Conservation (phyloP, 2,797 vertebrate species). For the Heliangelus exortis region DNA sequence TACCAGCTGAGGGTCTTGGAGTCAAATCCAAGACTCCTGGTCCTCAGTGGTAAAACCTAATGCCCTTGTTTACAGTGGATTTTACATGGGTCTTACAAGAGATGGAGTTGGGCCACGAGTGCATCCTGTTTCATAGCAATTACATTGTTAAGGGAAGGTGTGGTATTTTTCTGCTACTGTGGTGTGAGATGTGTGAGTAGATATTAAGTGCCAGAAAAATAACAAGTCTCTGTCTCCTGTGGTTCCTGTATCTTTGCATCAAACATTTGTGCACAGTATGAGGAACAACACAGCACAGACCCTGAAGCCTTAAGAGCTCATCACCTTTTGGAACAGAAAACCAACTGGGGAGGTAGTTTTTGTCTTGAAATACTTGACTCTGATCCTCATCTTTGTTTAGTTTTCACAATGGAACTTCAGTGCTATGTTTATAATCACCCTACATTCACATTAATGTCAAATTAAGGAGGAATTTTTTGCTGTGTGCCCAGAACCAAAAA, state of each 20-base stretch:
- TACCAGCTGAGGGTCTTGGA: neutral
- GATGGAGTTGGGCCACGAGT: neutral
- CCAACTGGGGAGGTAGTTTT: neutral
- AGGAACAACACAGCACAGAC: neutral
- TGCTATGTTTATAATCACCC: neutral
- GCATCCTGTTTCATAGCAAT: neutral
- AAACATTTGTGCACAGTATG: neutral
- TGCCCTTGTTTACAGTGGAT: neutral
- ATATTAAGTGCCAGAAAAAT: neutral
- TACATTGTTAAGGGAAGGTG: neutral
- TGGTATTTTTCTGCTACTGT: neutral
- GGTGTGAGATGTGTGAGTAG: neutral
- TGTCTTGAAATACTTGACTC: neutral
- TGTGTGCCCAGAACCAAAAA: neutral
- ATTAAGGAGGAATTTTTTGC: neutral
- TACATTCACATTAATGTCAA: neutral
- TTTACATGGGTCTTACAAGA: neutral
- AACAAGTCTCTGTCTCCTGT: neutral
- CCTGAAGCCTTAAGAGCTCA: neutral
- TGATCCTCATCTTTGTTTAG: neutral
- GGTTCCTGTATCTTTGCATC: neutral
- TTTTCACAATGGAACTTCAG: neutral
- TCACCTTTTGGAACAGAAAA: neutral
- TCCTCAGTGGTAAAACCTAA: neutral
- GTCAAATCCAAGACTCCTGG: neutral